Conservation (phyloP, 2,113 vertebrate genomes). For the Hippoglossus stenolepis region DNA sequence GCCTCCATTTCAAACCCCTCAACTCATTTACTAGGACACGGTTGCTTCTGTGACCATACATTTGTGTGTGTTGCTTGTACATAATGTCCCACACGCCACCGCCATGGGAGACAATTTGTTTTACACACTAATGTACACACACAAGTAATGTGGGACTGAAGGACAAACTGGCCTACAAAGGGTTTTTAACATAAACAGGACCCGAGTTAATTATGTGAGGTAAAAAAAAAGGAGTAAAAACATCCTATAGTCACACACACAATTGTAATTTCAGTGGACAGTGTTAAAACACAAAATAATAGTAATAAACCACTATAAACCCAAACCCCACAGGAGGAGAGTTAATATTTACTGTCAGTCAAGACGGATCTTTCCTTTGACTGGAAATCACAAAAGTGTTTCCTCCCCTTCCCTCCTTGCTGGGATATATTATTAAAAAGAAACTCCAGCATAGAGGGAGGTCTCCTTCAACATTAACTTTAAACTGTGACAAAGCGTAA, state of each 20-base stretch:
- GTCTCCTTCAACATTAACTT: constrained; percentile 8
- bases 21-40: constrained; percentile 62
- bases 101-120: constrained; percentile 29
- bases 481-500: background rate
- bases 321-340: background rate
- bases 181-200: constrained; percentile 20
- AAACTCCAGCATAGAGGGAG: background rate
- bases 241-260: background rate
- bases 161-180: background rate
- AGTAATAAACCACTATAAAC: background rate
- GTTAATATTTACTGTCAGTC: background rate
- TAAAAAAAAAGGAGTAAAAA: background rate
- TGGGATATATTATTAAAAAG: background rate
- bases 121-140: constrained; percentile 10
- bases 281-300: background rate
- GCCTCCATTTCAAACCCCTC: constrained; percentile 61
- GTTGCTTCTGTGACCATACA: constrained; percentile 37
- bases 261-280: background rate
- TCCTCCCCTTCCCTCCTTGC: background rate
- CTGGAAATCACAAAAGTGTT: background rate
- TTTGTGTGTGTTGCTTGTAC: constrained; percentile 11
- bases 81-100: constrained; percentile 32
- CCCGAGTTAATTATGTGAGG: background rate
- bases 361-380: background rate
- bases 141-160: background rate